phyloP scores from a whole-genome alignment of 2,797 vertebrate genomes.

The Columba guinea region DNA sequence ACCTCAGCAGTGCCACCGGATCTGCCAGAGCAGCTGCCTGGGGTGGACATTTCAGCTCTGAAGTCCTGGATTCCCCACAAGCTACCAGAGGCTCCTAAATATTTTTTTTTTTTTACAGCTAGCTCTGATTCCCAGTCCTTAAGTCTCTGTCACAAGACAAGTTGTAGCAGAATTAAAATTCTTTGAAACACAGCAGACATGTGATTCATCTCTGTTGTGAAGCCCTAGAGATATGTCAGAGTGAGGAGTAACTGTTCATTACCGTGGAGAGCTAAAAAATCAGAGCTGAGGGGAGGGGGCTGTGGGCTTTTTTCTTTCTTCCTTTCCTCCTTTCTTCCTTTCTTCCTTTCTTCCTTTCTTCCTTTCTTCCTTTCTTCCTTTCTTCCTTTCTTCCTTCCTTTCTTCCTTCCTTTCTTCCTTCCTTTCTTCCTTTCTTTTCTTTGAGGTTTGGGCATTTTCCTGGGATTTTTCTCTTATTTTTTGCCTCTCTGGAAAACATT shows the following conservation, averaged over 20 bases:
- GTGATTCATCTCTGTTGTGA: neutral
- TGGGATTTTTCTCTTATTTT: neutral
- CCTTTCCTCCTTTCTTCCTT: neutral
- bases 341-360: no score
- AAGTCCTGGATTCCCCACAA: neutral
- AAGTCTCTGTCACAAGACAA: neutral
- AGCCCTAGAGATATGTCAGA: neutral
- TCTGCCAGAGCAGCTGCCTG: neutral
- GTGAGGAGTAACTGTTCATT: neutral
- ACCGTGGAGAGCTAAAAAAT: neutral
- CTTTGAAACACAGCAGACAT: neutral
- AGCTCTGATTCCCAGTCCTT: neutral
- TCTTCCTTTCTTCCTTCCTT: no score
- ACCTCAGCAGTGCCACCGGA: fast-evolving
- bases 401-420: neutral
- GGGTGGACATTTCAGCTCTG: neutral
- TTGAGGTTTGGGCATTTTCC: neutral
- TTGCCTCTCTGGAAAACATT: neutral
- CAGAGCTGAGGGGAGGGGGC: fast-evolving
- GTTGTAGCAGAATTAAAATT: neutral
- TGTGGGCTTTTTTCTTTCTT: neutral
- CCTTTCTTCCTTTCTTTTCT: neutral
- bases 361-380: no score
- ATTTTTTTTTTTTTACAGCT: neutral
- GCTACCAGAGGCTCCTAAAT: neutral